Percentiles rank a stretch among this genome's conserved stretches.
These are phyloP conservation scores for Ophion obscuratus DNA, from an alignment of 2,888 invertebrate species.

Conservation along the genomic window DNA sequence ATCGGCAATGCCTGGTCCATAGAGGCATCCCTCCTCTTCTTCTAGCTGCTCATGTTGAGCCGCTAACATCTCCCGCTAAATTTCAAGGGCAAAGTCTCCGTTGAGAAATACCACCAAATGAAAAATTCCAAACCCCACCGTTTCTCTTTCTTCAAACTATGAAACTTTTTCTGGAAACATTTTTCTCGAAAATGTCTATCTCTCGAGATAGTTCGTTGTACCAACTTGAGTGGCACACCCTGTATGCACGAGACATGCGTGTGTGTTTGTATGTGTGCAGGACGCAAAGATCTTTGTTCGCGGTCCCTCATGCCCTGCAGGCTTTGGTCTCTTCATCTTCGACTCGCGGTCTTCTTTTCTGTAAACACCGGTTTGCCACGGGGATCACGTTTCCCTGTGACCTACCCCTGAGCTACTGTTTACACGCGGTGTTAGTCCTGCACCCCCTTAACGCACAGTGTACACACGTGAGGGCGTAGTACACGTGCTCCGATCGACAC, in stretches of 20 bases:
- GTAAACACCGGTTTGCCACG: constrained; percentile 82
- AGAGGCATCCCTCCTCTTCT: too few species aligned
- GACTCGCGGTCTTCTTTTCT: constrained; percentile 71
- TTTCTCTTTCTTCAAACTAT: not conserved
- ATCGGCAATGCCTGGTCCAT: too few species aligned
- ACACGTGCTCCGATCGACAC: constrained; percentile 69
- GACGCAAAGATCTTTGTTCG: constrained; percentile 31
- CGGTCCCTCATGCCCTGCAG: constrained; percentile 50
- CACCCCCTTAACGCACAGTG: constrained; percentile 56
- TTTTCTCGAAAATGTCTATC: not conserved
- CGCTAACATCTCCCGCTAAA: too few species aligned
- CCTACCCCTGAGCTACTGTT: constrained; percentile 76
- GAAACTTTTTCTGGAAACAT: not conserved
- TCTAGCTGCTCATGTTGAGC: too few species aligned
- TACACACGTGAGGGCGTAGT: constrained; percentile 72
- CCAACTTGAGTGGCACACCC: not conserved
- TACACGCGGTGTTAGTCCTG: constrained; percentile 73
- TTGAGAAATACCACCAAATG: not conserved
- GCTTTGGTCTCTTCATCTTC: constrained; percentile 53
- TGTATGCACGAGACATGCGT: not conserved
- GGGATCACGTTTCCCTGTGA: constrained; percentile 79
- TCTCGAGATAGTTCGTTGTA: not conserved
- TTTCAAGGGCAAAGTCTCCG: too few species aligned
- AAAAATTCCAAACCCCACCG: not conserved
- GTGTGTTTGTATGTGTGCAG: not conserved